These are phyloP conservation scores for Phasianus colchicus DNA, from an alignment of 2,113 vertebrate genomes.

Conservation along the genomic window DNA sequence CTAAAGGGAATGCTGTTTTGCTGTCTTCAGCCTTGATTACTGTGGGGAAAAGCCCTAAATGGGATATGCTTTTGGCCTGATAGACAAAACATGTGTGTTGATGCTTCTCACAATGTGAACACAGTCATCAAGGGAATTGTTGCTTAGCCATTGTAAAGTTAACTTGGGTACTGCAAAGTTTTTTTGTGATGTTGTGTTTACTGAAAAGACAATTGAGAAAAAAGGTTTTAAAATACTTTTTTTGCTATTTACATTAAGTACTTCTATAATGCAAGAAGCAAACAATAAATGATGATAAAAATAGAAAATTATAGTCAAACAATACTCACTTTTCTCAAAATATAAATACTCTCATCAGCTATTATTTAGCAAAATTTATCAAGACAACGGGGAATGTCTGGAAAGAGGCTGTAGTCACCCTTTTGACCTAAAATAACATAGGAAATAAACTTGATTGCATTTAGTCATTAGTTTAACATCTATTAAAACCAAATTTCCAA, in stretches of 20 bases:
- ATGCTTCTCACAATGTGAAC: constrained; percentile 19
- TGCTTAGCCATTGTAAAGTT: constrained; percentile 19
- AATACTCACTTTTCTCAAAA: not conserved
- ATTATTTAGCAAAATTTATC: not conserved
- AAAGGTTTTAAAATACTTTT: not conserved
- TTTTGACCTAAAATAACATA: constrained; percentile 25
- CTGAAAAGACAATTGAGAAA: constrained; percentile 47
- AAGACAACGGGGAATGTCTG: not conserved
- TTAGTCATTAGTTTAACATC: constrained; percentile 40
- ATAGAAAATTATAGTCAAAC: not conserved
- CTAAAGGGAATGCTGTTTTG: constrained; percentile 40
- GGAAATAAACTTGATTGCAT: constrained; percentile 16
- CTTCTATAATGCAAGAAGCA: not conserved
- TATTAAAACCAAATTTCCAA: constrained; percentile 50
- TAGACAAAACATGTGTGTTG: constrained; percentile 53
- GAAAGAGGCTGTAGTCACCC: not conserved
- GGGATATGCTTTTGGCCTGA: constrained; percentile 33
- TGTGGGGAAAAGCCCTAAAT: constrained; percentile 48
- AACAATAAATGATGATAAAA: not conserved
- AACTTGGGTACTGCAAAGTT: not conserved
- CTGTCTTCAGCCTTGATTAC: constrained; percentile 54
- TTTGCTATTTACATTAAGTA: constrained; percentile 47
- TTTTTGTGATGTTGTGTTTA: not conserved
- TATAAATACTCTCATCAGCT: constrained; percentile 20
- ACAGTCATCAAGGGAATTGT: constrained; percentile 6